Conservation (phyloP, 2,797 vertebrate species). For the Coregonus suidteri region DNA sequence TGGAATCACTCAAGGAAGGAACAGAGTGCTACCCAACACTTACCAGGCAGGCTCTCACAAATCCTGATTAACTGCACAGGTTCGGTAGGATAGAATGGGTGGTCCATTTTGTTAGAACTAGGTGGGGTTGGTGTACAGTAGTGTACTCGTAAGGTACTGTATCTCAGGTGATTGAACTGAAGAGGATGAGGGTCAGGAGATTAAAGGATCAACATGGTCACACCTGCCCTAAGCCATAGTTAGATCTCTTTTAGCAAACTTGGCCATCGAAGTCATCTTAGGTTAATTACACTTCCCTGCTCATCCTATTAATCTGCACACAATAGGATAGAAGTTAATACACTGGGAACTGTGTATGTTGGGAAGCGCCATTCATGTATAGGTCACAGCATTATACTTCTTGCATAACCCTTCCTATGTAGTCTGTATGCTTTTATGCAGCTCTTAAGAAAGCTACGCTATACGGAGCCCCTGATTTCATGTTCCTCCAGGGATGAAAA, state of each 20-base stretch:
- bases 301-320: conserved; percentile 53
- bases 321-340: neutral
- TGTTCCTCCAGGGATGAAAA: neutral
- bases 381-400: no score
- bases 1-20: neutral
- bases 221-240: conserved; percentile 27
- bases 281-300: conserved; percentile 51
- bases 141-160: neutral
- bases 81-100: neutral
- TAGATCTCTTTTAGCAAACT: neutral
- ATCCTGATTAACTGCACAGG: neutral
- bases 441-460: neutral
- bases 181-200: neutral
- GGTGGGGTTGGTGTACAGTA: neutral
- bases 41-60: neutral
- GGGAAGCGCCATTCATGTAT: neutral
- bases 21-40: neutral
- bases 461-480: neutral
- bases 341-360: neutral
- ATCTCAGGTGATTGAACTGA: neutral
- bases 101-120: neutral
- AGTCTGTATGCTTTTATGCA: neutral
- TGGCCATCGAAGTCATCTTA: conserved; percentile 45
- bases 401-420: neutral
- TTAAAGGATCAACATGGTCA: neutral